Evolutionary conservation across 2,797 vertebrate species (phyloP), one percentile per base, ranked within the genome.

Genomic region (Oreortyx pictus): DNA sequence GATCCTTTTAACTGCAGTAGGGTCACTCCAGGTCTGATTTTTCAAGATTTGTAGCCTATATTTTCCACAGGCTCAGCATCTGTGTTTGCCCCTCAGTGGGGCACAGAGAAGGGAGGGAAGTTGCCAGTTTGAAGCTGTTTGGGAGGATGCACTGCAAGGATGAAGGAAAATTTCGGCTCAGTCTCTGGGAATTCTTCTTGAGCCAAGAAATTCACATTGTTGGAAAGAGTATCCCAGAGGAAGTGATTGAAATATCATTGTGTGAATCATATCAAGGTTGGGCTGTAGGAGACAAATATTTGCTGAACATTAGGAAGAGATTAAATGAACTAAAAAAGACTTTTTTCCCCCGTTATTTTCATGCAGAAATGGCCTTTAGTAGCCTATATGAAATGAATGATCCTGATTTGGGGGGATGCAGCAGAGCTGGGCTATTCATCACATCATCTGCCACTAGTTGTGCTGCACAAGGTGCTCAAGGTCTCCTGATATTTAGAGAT

Each of bases 191-290:
- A 96, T 92, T 87, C 84, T 94, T 83, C 59, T 82, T 29, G 75
- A 75, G 92, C 86, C 93, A 92, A 95, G 66, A 94, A 94, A 92
- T 80, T 52, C 1, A 18, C 61, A 92, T 91, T 93, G 93, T 93
- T 94, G 84, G 95, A 92, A 95, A 86, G 91, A 87, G 78, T 81
- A 19, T 95, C 86, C 90, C 93, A 94, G 76, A 94, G 96, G 94
- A 94, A 94, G 84, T 72, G 94, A 86, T 96, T 90, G 96, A 95
- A 96, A 95, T 92, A 94, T 93, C 65, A 35, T 89, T 25, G 8
- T 95, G 93, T 89, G 84, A 90, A 94, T 96, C 72, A 78, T 72
- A 65, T 92, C 89, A 31, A 88, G 75, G 46, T 46, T 83, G 86
- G 35, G 29, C 24, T 71, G 44, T 54, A 91, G 88, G 82, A 66